These are phyloP conservation scores for Microtus pennsylvanicus DNA, from an alignment of 2,113 vertebrate genomes.

Conservation along the genomic window DNA sequence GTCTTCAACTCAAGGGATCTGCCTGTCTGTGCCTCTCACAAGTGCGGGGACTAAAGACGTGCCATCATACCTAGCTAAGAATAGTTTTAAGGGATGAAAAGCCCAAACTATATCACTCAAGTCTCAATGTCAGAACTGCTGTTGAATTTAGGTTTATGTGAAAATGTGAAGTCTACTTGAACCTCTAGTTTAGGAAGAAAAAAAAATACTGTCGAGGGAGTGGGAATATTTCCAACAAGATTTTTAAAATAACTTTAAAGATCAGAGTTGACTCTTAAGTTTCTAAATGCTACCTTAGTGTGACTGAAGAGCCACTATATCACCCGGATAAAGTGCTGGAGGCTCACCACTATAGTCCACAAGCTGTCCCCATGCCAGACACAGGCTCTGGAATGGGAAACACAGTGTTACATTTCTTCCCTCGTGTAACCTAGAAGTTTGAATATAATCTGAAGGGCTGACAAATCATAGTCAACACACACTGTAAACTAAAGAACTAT, in stretches of 20 bases:
- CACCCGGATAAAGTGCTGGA: background rate
- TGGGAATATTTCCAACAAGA: slow-evolving; percentile 28
- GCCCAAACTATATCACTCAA: slow-evolving; percentile 12
- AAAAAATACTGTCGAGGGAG: background rate
- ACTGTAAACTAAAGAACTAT: slow-evolving; percentile 53
- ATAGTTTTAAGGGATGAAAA: slow-evolving; percentile 54
- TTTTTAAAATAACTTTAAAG: slow-evolving; percentile 48
- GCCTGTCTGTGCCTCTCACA: background rate
- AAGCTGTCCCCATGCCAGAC: background rate
- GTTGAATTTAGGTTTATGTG: slow-evolving; percentile 60
- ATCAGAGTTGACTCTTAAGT: background rate
- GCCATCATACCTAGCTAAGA: background rate
- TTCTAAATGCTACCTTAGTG: slow-evolving; percentile 43
- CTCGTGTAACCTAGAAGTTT: background rate
- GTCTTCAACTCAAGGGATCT: background rate
- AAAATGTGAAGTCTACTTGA: slow-evolving; percentile 59
- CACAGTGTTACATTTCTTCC: background rate
- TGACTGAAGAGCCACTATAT: slow-evolving; percentile 4
- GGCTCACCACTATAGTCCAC: background rate
- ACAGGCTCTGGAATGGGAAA: slow-evolving; percentile 6
- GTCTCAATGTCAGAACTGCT: slow-evolving; percentile 57
- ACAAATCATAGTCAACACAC: slow-evolving; percentile 5
- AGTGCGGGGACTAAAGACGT: background rate
- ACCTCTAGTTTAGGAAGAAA: background rate
- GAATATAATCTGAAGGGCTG: slow-evolving; percentile 15